Evolutionary conservation across 2,888 invertebrate species (phyloP).

Genomic region (Biston betularia): DNA sequence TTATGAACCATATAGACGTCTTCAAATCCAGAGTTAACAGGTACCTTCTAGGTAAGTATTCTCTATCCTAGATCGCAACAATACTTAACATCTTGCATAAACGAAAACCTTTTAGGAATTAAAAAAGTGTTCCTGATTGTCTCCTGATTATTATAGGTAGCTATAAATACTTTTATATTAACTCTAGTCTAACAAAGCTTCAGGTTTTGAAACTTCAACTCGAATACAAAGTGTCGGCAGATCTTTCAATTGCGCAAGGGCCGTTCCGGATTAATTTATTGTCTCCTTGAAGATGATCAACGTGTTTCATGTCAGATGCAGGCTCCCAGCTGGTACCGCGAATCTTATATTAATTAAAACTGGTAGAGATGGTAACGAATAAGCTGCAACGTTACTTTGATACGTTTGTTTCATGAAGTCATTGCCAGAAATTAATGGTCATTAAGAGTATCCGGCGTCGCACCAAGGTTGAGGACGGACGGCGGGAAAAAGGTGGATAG

Average conservation of each 20-base stretch:
- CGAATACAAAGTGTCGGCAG: conserved; percentile 31
- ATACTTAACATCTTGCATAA: no score
- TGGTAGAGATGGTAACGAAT: conserved; percentile 19
- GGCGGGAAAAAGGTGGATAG: conserved; percentile 1
- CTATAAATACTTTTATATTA: no score
- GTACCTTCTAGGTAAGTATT: no score
- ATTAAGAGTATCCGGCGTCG: conserved; percentile 11
- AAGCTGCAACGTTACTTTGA: conserved; percentile 23
- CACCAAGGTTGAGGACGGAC: conserved; percentile 13
- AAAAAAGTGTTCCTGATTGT: no score
- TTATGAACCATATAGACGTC: no score
- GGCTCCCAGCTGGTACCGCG: conserved; percentile 35
- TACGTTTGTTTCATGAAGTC: conserved; percentile 11
- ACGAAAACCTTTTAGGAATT: no score
- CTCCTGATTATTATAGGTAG: no score
- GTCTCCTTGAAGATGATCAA: conserved; percentile 56
- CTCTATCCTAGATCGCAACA: no score
- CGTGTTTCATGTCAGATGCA: conserved; percentile 47
- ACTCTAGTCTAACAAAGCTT: no score
- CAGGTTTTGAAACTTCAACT: not conserved
- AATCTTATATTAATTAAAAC: conserved; percentile 35
- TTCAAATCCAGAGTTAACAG: no score
- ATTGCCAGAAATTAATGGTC: conserved; percentile 29
- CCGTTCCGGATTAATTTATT: conserved; percentile 51
- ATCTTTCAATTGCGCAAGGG: conserved; percentile 47